Evolutionary conservation across 2,113 vertebrate species (phyloP), one percentile per base, ranked within the genome.

Genomic region (Pantherophis guttatus): DNA sequence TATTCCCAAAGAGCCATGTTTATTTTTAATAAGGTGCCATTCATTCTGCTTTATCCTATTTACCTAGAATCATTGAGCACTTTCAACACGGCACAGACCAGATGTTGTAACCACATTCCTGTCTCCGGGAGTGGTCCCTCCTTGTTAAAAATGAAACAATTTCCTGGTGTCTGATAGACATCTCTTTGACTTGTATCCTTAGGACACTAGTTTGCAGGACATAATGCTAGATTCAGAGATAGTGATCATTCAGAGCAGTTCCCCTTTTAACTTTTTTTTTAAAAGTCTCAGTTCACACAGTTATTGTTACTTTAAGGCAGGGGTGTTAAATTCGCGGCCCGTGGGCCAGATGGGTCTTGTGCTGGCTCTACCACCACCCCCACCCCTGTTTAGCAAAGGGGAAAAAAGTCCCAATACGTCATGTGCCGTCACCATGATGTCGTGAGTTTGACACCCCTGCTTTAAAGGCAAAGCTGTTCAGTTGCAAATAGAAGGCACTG

Each of bases 101-200:
- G 87, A 81, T 57, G 50, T n/a, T 8, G 13, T 52, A 90, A 52
- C 54, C 57, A 59, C 29, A 50, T 57, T 93, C 17, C 54, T 93
- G 81, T 89, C 44, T 52, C 87, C 15, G 54, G 92, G 88, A 90
- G 26, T 86, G 54, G 92, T 23, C n/a, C 50, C 44, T 86, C 58
- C 65, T 26, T 89, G 92, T 89, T 90, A 93, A 93, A 54, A 81
- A 44, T 89, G 58, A 89, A 85, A 58, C 54, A 86, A 93, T 88
- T 90, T 93, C 88, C 54, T 93, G 10, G 23, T 89, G 33, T 58
- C 87, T 50, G 70, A 44, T 58, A 93, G 85, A 88, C 65, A 85
- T 90, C 88, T 59, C 24, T 59, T 86, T 59, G 57, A 90, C 54
- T 90, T 52, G 7, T 93, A 12, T 59, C 70, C 26, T 90, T 86